These are phyloP conservation scores for Diarsia mendica DNA, from an alignment of 2,888 invertebrate genomes.

Conservation along the genomic window DNA sequence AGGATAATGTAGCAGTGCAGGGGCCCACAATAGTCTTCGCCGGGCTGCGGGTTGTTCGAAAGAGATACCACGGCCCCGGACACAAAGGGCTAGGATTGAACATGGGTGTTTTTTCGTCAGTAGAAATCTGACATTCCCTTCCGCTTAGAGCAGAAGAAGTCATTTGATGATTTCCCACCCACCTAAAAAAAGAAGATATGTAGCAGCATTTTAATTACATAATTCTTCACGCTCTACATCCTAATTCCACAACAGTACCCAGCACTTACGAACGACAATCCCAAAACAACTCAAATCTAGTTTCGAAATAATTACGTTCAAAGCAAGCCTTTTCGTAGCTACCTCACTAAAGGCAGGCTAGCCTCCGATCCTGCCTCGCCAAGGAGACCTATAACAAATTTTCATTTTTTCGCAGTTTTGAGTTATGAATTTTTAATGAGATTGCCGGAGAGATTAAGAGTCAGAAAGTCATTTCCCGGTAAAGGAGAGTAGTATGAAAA, in stretches of 20 bases:
- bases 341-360: slow-evolving; percentile 38
- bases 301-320: slow-evolving; percentile 48
- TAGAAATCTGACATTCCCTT: no score
- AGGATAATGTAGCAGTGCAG: no score
- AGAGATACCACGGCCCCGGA: no score
- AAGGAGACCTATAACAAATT: slow-evolving; percentile 80
- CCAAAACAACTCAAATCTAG: slow-evolving; percentile 4
- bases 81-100: no score
- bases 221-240: not conserved
- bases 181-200: not conserved
- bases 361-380: slow-evolving; percentile 39
- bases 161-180: no score
- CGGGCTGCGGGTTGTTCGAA: no score
- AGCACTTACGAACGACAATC: not conserved
- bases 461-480: slow-evolving; percentile 91
- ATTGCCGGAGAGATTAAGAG: slow-evolving; percentile 91
- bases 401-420: slow-evolving; percentile 89
- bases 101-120: no score
- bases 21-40: no score
- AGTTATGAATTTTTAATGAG: slow-evolving; percentile 92
- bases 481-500: slow-evolving; percentile 85
- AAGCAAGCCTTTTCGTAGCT: slow-evolving; percentile 44
- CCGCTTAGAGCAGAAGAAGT: no score
- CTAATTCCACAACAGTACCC: not conserved
- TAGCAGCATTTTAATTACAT: not conserved